Evolutionary conservation across 2,113 vertebrate species (phyloP).

Genomic region (Oryctolagus cuniculus): mOryCun1.1 NC_091434.1:41348501-41349000

Average conservation of each 20-base stretch:
- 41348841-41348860: neutral
- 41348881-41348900: neutral
- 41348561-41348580: neutral
- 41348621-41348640: conserved; percentile 5
- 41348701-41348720: neutral
- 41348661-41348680: neutral
- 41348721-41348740: neutral
- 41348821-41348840: neutral
- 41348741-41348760: neutral
- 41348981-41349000: neutral
- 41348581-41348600: neutral
- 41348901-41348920: neutral
- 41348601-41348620: neutral
- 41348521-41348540: neutral
- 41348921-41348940: neutral
- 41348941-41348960: neutral
- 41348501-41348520: neutral
- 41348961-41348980: neutral
- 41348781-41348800: neutral
- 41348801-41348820: neutral
- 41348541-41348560: neutral
- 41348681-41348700: neutral
- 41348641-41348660: neutral
- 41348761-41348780: neutral
- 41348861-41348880: neutral